A percentile compares a stretch with the other conserved stretches of the same genome.
Evolutionary conservation across 2,113 vertebrate genomes (phyloP).

Genomic region (Atractosteus spatula): DNA sequence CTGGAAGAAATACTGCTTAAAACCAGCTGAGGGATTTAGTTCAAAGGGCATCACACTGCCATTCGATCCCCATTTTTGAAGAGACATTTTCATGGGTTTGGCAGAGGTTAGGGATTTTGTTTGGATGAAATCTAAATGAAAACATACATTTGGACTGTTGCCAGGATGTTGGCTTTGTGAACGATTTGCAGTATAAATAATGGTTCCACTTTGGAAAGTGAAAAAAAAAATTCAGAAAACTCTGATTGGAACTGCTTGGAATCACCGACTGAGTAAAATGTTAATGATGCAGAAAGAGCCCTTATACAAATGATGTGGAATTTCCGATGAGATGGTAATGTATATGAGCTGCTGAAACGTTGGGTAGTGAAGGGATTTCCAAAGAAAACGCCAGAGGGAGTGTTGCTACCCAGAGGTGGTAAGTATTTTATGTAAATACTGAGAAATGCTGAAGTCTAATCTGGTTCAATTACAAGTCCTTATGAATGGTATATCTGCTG

Average conservation of each 20-base stretch:
- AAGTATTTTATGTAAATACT: background rate
- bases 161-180: conserved; percentile 46
- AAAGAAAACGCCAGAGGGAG: too few relatives aligned
- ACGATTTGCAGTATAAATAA: conserved; percentile 51
- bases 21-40: conserved; percentile 46
- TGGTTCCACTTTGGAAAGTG: conserved; percentile 27
- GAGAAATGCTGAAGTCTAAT: too few relatives aligned
- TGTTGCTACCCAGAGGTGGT: background rate
- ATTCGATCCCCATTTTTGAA: background rate
- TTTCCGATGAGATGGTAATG: background rate
- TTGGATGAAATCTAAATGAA: conserved; percentile 63
- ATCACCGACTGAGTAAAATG: conserved; percentile 22
- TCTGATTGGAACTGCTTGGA: conserved; percentile 13
- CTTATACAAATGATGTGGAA: conserved; percentile 19
- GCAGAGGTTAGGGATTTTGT: conserved; percentile 48
- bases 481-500: too few relatives aligned
- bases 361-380: background rate
- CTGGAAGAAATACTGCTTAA: conserved; percentile 14
- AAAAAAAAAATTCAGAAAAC: conserved; percentile 3
- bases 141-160: conserved; percentile 49
- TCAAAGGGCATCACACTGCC: conserved; percentile 33
- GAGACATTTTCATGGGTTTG: conserved; percentile 51
- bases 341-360: background rate
- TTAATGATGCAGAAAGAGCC: conserved; percentile 25
- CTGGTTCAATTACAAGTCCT: too few relatives aligned